A percentile compares a stretch with the other conserved stretches of the same genome.
Evolutionary conservation across 2,888 invertebrate species (phyloP).

Genomic region (Copidosoma aretas): DNA sequence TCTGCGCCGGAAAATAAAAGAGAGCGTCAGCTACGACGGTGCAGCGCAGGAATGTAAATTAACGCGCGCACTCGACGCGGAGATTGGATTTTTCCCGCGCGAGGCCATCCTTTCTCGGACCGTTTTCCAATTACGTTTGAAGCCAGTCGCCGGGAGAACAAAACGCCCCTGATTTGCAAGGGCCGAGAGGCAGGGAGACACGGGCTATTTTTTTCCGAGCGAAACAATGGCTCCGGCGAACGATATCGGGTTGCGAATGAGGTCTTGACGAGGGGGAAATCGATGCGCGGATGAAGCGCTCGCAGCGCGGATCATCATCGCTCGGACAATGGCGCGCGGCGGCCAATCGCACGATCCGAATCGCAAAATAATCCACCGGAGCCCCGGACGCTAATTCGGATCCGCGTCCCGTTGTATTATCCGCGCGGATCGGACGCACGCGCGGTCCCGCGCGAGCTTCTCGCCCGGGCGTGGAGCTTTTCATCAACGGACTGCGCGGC

Average conservation of each 20-base stretch:
- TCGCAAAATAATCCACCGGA: not conserved
- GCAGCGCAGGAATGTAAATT: too few species aligned
- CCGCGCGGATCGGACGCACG: not conserved
- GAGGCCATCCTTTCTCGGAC: not conserved
- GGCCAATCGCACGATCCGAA: not conserved
- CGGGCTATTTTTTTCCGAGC: not conserved
- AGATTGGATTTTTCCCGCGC: constrained; percentile 4
- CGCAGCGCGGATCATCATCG: not conserved
- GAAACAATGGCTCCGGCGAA: too few species aligned
- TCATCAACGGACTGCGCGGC: not conserved
- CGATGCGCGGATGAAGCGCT: not conserved
- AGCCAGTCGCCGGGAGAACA: too few species aligned
- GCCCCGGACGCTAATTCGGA: too few species aligned
- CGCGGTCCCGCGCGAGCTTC: too few species aligned
- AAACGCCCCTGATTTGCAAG: too few species aligned
- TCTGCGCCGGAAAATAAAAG: not conserved
- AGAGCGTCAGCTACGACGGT: not conserved
- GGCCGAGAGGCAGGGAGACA: not conserved
- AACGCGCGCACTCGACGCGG: not conserved
- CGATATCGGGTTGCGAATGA: too few species aligned
- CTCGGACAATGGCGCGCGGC: not conserved
- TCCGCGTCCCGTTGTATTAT: not conserved
- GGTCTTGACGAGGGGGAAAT: too few species aligned
- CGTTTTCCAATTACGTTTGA: constrained; percentile 6
- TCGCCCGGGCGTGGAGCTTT: not conserved